Conservation (phyloP, 2,888 invertebrate species). For the Thecocarcelia acutangulata region DNA sequence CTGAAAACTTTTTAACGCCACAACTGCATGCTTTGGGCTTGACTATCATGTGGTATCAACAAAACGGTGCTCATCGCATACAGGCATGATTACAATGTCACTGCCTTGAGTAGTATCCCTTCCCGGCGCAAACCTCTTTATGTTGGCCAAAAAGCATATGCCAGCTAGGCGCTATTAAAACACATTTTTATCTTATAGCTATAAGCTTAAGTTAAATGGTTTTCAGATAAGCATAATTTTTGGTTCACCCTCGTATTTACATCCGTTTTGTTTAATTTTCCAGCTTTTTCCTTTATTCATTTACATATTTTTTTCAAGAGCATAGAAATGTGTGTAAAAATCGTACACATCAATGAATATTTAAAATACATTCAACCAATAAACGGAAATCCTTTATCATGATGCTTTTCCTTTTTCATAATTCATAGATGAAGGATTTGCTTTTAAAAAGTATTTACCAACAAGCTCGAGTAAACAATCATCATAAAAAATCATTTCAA, state of each 20-base stretch:
- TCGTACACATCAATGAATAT: constrained; percentile 51
- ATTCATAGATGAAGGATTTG: constrained; percentile 42
- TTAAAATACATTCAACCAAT: constrained; percentile 56
- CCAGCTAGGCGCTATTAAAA: too few relatives aligned
- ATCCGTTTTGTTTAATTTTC: not conserved
- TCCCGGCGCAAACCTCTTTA: too few relatives aligned
- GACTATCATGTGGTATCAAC: too few relatives aligned
- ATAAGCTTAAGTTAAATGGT: too few relatives aligned
- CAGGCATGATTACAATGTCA: too few relatives aligned
- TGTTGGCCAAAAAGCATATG: too few relatives aligned
- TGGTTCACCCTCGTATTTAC: not conserved
- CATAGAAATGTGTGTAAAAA: constrained; percentile 28
- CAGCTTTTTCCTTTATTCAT: not conserved
- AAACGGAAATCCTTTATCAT: constrained; percentile 63
- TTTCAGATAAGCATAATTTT: too few relatives aligned
- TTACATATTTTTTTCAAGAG: not conserved
- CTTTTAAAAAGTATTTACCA: constrained; percentile 1
- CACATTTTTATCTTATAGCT: too few relatives aligned
- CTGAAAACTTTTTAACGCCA: too few relatives aligned
- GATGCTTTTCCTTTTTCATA: constrained; percentile 40
- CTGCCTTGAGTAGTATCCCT: too few relatives aligned
- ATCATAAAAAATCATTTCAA: not conserved
- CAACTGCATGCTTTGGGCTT: too few relatives aligned
- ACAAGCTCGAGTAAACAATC: not conserved
- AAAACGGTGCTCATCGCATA: too few relatives aligned